Evolutionary conservation across 2,797 vertebrate genomes (phyloP), one percentile per base, ranked within the genome.

Genomic region (Trachops cirrhosus): DNA sequence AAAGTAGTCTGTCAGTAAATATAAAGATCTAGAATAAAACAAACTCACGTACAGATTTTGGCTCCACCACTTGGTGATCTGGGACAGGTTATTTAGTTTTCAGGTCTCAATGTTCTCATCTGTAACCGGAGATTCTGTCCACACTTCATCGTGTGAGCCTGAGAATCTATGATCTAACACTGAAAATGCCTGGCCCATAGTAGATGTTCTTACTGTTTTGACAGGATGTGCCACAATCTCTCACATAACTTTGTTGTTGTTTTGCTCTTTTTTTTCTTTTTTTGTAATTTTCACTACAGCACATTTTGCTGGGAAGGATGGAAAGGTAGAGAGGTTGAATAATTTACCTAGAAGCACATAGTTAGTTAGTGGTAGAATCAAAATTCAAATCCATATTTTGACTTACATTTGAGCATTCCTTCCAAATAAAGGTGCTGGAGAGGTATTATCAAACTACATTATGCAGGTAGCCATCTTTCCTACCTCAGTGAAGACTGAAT

Each of bases 21-120:
- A 86, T 64, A 89, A 87, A 80, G 70, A 93, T 68, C 8, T n/a
- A 41, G 24, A 87, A 73, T 83, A 67, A 94, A 92, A 87, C 5
- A 86, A 79, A 64, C 0, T 10, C 64, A 8, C 12, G 5, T 9
- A 75, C 6, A 94, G 39, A 74, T 74, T 71, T 89, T 78, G 62
- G 34, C 48, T 92, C 68, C 29, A 77, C 18, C 21, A 41, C 21
- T 73, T 74, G 46, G 11, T 41, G 37, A 79, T 78, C 41, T 78
- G 34, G 10, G 24, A 32, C 3, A 41, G 37, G 18, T 67, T 68
- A 11, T 26, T 32, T 18, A 52, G 48, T 44, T 19, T 79, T 64
- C 67, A 29, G 64, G 32, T 10, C 5, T 83, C 8, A 4, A 12
- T 1, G 1, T 24, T 89, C 44, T 74, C 80, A 9, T 37, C 44